Base-by-base conservation (phyloP, 2,797 vertebrate species). In the Gallirallus australis region DNA sequence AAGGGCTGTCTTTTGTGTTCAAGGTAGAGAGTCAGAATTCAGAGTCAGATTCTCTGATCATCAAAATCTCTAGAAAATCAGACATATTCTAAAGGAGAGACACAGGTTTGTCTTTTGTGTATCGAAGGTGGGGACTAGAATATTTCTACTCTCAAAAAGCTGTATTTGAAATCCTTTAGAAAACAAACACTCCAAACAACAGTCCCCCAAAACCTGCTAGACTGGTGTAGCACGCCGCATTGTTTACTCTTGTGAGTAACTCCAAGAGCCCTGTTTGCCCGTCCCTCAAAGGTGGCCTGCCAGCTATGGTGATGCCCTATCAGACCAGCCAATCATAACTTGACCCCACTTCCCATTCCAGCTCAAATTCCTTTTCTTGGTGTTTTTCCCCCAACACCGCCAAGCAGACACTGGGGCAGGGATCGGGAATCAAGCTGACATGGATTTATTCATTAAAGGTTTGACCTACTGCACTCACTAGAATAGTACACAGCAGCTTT, bases 391-490 rank as follows among this genome's bases (percentile, higher is more conserved):
- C 60, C 31, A 6, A 23, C 45, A 52, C 2, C 25, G 4, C 31
- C 39, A 12, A 45, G 61, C 25, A 57, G 37, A 52, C 4, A 15
- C 6, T 4, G 33, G 64, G 56, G 76, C 75, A 57, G 86, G 60
- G 54, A 80, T 56, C 11, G 25, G 83, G 86, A 39, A 47, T 33
- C 86, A 56, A 0, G 0, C 23, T 0, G 7, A 52, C 4, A 15
- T 4, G 35, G 48, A 40, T 56, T 81, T 75, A 48, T 53, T 63
- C 60, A 9, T 76, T 76, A 78, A 59, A 93, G 69, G 8, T 35
- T 25, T 95, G 89, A 90, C 91, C 86, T 75, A 61, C 69, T 89
- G 69, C 59, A 87, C 86, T 65, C 31, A 19, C 79, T 48, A 61
- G 30, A 79, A 35, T 0, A 47, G 72, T 25, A 73, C 82, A 56